These are phyloP conservation scores for Rhadinocentrus ornatus DNA, from an alignment of 2,797 vertebrate species.

Conservation along the genomic window DNA sequence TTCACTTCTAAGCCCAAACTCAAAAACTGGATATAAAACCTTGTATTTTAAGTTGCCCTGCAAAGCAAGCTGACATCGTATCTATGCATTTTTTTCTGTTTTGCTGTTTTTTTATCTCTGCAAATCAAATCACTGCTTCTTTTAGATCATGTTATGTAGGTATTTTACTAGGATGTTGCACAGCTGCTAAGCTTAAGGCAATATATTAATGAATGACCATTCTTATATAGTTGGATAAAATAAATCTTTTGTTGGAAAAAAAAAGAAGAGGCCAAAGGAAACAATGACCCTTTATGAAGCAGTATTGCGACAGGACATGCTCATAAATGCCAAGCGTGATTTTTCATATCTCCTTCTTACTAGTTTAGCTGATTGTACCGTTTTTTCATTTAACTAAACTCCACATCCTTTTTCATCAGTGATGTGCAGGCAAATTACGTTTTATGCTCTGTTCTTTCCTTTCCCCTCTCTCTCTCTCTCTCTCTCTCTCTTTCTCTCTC, in stretches of 20 bases:
- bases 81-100: background rate
- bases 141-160: background rate
- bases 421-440: constrained; percentile 57
- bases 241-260: constrained; percentile 10
- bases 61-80: background rate
- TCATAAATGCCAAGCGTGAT: constrained; percentile 5
- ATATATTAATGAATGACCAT: background rate
- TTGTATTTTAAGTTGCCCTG: background rate
- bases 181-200: background rate
- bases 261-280: constrained; percentile 1
- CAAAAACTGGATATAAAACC: background rate
- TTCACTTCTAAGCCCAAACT: background rate
- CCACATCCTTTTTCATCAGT: constrained; percentile 35
- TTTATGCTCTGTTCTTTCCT: constrained; percentile 37
- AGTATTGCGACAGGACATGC: constrained; percentile 10
- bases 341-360: constrained; percentile 23
- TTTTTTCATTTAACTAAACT: constrained; percentile 38
- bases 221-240: constrained; percentile 7
- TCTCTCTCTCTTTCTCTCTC: constrained; percentile 22
- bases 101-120: background rate
- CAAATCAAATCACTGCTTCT: background rate
- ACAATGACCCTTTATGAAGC: constrained; percentile 23
- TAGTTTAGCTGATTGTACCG: constrained; percentile 13
- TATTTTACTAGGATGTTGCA: background rate
- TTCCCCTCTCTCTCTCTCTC: background rate